Base-by-base conservation (phyloP, 1,140 invertebrate species). In the Drosophila miranda region DNA sequence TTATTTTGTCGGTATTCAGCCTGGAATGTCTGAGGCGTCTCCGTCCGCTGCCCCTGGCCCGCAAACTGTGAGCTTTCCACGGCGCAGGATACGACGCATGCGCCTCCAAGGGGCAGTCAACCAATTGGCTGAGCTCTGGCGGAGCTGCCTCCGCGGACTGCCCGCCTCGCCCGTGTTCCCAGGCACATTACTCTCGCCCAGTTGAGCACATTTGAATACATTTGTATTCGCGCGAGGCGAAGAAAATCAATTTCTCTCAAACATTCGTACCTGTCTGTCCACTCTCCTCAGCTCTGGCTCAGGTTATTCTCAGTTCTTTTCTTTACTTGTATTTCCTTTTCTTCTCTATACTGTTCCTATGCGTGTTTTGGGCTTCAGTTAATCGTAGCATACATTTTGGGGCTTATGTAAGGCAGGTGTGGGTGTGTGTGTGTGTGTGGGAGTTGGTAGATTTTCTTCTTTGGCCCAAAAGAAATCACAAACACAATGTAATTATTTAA, bases 141-240 rank as follows among this genome's bases (percentile, higher is more conserved):
- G 19, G 3, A 9, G 9, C 34, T 14, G 8, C 61, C 42, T 14
- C 41, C 58, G 41, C 44, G 14, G 42, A 51, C 14, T 61, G 66
- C 8, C 28, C 2, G 5, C 4, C 23, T 5, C 23, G 23, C 23
- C 23, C 4, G 23, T 30, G 44, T 87, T 89, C 87, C 82, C 87
- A 89, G 75, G 78, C 73, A 73, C 53, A 89, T 89, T 89, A 89
- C 64, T 69, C 74, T 75, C 87, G 82, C 82, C 73, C 62, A 80
- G 87, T 87, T 89, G 87, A 83, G 71, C 87, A 80, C 86, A 89
- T 89, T 89, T 83, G 75, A 89, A 89, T 86, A 86, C 78, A 72
- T 82, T 82, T 79, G 75, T 81, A 81, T 78, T 81, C 78, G 78
- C 78, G 62, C 46, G 49, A 48, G 23, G 64, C 57, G 58, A 75